A percentile compares a stretch with the other conserved stretches of the same genome.
These are phyloP conservation scores for Allobates femoralis DNA, from an alignment of 2,797 vertebrate species.

Conservation along the genomic window DNA sequence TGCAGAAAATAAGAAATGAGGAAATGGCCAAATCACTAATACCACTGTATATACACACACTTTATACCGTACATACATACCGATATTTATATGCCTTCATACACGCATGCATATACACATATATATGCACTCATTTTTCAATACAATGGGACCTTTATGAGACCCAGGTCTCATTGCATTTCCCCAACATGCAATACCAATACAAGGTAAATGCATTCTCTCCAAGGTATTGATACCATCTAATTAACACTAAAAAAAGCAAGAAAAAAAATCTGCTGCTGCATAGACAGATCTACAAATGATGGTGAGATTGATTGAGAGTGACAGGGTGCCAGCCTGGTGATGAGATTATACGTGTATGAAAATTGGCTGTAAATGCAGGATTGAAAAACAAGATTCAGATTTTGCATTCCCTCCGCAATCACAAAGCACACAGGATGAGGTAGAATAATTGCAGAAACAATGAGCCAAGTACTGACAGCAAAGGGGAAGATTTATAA, in stretches of 20 bases:
- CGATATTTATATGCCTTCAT: too few relatives aligned
- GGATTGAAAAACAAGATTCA: neutral
- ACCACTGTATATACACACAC: too few relatives aligned
- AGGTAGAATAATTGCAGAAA: neutral
- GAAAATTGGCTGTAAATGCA: neutral
- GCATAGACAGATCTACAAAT: neutral
- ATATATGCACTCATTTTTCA: too few relatives aligned
- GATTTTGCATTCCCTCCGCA: neutral
- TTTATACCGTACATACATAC: too few relatives aligned
- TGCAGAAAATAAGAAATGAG: too few relatives aligned
- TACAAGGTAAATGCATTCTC: neutral
- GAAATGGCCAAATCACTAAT: too few relatives aligned
- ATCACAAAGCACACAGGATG: neutral
- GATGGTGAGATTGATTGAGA: neutral
- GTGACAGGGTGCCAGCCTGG: neutral
- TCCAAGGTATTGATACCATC: neutral
- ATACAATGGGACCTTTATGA: too few relatives aligned
- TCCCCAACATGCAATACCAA: too few relatives aligned
- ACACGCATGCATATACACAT: too few relatives aligned
- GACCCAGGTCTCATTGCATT: too few relatives aligned
- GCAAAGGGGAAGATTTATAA: neutral
- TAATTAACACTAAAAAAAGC: neutral
- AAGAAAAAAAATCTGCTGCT: neutral
- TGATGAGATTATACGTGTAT: neutral
- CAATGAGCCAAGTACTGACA: slow-evolving; percentile 1